Base-by-base conservation (phyloP, 1,140 invertebrate species). In the Drosophila navojoa region DNA sequence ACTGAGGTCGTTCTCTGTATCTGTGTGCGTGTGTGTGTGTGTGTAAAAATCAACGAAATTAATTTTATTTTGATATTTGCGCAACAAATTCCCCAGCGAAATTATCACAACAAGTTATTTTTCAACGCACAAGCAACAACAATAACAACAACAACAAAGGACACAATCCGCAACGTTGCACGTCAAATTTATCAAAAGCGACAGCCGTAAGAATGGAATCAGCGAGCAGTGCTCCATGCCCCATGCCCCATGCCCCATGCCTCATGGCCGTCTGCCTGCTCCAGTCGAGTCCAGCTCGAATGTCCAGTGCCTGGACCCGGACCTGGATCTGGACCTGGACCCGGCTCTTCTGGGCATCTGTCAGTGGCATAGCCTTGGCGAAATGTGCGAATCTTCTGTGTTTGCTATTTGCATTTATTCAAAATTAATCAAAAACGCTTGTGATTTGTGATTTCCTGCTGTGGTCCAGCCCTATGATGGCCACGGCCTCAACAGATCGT, bases 61-160 rank as follows among this genome's bases (percentile, higher is more conserved):
- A 87, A 87, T 87, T 87, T 87, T 87, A 87, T 87, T 87, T 89
- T 87, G 82, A 87, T 89, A 89, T 87, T 89, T 89, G 84, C 67
- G 79, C 82, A 89, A 79, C 81, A 81, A 87, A 86, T 79, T 79
- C 82, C 40, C 75, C 55, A 68, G 55, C 72, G 77, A 79, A 89
- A 89, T 89, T 79, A 87, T 87, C 82, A 87, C 84, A 87, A 87
- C 82, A 87, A 89, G 82, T 79, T 81, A 84, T 89, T 89, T 87
- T 77, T 87, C 82, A 84, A 54, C 52, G 38, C 52, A 50, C 22
- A 27, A 32, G 10, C 45, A 61, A n/a, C 29, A 77, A 66, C 50
- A 73, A 74, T 22, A 72, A 45, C 50, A 63, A 47, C 71, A 77
- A 66, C 50, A 73, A 74, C 53, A 40, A 62, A 52, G 44, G 32